Percentiles rank a stretch among this genome's conserved stretches.
These are phyloP conservation scores for Eupithecia insigniata DNA, from an alignment of 2,888 invertebrate genomes.

Conservation along the genomic window DNA sequence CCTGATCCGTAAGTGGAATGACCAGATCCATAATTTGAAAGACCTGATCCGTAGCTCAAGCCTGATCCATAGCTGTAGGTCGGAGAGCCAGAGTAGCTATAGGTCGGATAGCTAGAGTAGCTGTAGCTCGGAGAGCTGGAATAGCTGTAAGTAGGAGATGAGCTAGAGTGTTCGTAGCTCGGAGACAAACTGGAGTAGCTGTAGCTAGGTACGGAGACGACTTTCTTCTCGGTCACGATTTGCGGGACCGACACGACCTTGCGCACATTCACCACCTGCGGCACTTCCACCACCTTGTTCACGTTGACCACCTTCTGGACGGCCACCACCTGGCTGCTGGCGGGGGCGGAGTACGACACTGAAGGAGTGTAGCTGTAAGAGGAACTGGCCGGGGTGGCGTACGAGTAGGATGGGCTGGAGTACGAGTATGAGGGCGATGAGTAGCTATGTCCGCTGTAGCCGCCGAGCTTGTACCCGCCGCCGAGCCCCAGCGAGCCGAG, in stretches of 20 bases:
- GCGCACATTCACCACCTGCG: slow-evolving; percentile 56
- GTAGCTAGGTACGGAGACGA: slow-evolving; percentile 52
- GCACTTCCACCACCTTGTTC: slow-evolving; percentile 56
- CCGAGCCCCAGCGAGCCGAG: slow-evolving; percentile 15
- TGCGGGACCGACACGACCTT: slow-evolving; percentile 64
- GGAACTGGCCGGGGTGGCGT: slow-evolving; percentile 22
- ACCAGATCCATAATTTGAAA: background rate
- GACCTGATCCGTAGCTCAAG: slow-evolving; percentile 30
- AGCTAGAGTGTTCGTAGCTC: slow-evolving; percentile 35
- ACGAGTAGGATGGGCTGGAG: slow-evolving; percentile 21
- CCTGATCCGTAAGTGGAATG: slow-evolving; percentile 23
- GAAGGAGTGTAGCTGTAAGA: slow-evolving; percentile 29
- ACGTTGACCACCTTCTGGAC: slow-evolving; percentile 58
- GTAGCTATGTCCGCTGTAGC: slow-evolving; percentile 34
- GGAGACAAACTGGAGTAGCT: slow-evolving; percentile 29
- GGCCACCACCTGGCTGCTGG: slow-evolving; percentile 43
- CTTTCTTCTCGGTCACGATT: slow-evolving; percentile 61
- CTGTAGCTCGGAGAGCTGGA: slow-evolving; percentile 10
- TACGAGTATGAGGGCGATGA: slow-evolving; percentile 35
- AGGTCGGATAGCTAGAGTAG: slow-evolving; percentile 6
- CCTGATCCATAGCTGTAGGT: slow-evolving; percentile 15
- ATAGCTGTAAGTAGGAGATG: slow-evolving; percentile 23
- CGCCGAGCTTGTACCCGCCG: slow-evolving; percentile 22
- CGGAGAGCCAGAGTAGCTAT: background rate
- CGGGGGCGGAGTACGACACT: slow-evolving; percentile 29